These are phyloP conservation scores for Drosophila lini DNA, from an alignment of 1,140 invertebrate genomes.

Conservation along the genomic window DNA sequence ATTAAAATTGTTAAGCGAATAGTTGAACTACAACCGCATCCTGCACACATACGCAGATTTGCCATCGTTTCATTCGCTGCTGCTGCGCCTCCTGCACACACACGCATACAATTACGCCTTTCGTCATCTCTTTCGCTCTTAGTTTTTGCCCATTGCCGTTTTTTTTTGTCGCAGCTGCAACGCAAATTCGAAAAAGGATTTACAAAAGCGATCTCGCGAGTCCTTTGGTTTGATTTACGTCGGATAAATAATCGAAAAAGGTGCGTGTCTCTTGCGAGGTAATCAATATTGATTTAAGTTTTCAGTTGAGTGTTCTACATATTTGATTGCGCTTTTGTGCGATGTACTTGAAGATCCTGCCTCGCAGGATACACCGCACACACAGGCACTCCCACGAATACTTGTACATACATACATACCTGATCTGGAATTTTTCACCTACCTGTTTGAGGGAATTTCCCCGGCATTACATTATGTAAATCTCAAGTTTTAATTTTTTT, in stretches of 20 bases:
- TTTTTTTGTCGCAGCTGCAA: conserved; percentile 74
- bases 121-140: conserved; percentile 53
- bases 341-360: conserved; percentile 17
- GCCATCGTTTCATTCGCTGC: conserved; percentile 32
- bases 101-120: conserved; percentile 29
- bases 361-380: conserved; percentile 18
- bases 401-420: conserved; percentile 17
- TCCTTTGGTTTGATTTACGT: conserved; percentile 7
- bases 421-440: conserved; percentile 31
- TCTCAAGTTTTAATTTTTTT: not conserved
- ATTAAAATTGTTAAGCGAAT: not conserved
- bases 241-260: conserved; percentile 29
- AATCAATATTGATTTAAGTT: conserved; percentile 63
- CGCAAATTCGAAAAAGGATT: conserved; percentile 75
- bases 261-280: conserved; percentile 23
- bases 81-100: conserved; percentile 58
- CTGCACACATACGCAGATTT: conserved; percentile 40
- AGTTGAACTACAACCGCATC: conserved; percentile 10
- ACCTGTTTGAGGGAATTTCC: conserved; percentile 6
- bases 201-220: conserved; percentile 20
- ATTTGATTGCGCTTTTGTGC: conserved; percentile 8
- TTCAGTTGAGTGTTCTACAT: conserved; percentile 3
- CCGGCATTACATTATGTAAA: conserved; percentile 23
- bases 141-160: conserved; percentile 19
- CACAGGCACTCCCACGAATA: conserved; percentile 3